phyloP scores from a whole-genome alignment of 2,113 vertebrate species.

The Podarcis cretensis region DNA sequence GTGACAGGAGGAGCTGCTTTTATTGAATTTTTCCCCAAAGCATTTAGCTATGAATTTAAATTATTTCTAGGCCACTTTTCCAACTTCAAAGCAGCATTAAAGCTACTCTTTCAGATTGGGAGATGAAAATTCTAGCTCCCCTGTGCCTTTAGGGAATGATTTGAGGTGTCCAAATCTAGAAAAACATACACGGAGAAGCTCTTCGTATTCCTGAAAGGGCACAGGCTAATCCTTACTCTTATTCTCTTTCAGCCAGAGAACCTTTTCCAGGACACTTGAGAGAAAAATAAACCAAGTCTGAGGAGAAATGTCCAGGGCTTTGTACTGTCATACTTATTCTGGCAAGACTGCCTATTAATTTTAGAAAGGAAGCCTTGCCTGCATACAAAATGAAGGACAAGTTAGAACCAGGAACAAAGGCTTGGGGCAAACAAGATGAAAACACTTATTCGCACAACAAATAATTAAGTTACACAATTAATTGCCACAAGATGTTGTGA shows the following conservation, averaged over 20 bases:
- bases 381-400: not conserved
- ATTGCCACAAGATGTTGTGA: not conserved
- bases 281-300: not conserved
- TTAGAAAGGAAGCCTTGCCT: not conserved
- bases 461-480: conserved; percentile 24
- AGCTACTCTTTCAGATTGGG: not conserved
- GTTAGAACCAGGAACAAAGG: not conserved
- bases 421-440: not conserved
- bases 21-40: not conserved
- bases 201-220: not conserved
- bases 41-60: not conserved
- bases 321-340: not conserved
- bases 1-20: not conserved
- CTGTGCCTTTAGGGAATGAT: not conserved
- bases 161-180: not conserved
- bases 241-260: not conserved
- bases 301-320: not conserved
- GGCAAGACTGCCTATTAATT: not conserved
- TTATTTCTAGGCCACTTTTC: not conserved
- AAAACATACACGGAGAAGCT: not conserved
- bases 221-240: not conserved
- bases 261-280: not conserved
- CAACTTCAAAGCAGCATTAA: not conserved
- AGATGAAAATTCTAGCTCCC: not conserved
- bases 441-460: conserved; percentile 1